phyloP scores from a whole-genome alignment of 2,888 invertebrate species.

The Digitonthophagus gazella region DNA sequence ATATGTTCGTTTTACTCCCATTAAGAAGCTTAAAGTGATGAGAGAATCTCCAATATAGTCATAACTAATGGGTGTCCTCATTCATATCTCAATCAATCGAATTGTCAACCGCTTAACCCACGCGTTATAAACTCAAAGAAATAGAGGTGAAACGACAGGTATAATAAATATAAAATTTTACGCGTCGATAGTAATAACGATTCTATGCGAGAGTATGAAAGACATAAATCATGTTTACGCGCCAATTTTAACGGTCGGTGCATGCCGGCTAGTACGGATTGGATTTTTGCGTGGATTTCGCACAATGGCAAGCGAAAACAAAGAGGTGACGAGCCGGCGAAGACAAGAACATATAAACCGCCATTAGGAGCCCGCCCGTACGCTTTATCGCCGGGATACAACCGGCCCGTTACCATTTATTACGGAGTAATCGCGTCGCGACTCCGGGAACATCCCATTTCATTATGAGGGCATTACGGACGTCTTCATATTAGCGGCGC shows the following conservation, averaged over 20 bases:
- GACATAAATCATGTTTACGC: neutral
- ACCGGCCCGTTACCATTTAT: neutral
- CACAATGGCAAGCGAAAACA: neutral
- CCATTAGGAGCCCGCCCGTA: neutral
- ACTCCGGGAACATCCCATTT: neutral
- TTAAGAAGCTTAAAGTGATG: neutral
- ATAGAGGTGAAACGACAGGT: neutral
- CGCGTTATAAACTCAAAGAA: neutral
- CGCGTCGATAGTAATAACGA: neutral
- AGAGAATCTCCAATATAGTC: neutral
- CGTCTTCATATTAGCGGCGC: constrained; percentile 15
- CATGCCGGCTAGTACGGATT: neutral
- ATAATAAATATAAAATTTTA: neutral
- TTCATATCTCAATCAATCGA: neutral
- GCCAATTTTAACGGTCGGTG: neutral
- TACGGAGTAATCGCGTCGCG: neutral
- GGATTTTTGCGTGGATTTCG: neutral
- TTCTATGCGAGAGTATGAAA: neutral
- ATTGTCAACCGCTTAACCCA: neutral
- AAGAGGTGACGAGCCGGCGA: neutral
- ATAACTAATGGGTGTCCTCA: neutral
- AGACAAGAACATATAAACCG: neutral
- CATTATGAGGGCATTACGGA: neutral
- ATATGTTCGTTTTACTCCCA: neutral
- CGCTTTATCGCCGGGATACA: neutral